phyloP scores from a whole-genome alignment of 2,888 invertebrate genomes.

The Dasypolia templi region DNA sequence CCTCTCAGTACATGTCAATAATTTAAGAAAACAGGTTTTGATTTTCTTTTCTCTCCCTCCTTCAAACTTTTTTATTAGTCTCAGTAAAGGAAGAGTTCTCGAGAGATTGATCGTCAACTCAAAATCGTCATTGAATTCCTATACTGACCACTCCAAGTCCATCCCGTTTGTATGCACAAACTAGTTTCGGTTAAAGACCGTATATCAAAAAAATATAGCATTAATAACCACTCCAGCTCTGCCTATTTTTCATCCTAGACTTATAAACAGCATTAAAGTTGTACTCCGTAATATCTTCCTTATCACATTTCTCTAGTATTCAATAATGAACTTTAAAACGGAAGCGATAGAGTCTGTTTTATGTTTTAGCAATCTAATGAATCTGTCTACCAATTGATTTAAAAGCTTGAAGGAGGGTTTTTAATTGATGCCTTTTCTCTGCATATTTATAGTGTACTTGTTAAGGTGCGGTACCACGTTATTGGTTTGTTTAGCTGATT shows the following conservation, averaged over 20 bases:
- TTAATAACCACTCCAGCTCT: conserved; percentile 49
- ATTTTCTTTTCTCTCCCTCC: too few relatives aligned
- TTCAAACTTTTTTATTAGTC: neutral
- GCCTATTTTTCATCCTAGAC: conserved; percentile 57
- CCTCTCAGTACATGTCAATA: neutral
- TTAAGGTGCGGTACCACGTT: conserved; percentile 49
- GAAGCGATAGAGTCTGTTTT: conserved; percentile 9
- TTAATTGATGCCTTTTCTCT: conserved; percentile 85
- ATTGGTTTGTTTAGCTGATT: neutral
- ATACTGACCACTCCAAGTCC: neutral
- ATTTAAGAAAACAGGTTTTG: neutral
- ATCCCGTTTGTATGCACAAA: conserved; percentile 24
- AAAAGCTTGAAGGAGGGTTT: conserved; percentile 70
- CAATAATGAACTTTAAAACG: neutral
- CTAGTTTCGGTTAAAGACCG: conserved; percentile 5
- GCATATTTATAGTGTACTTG: conserved; percentile 74
- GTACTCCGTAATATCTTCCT: conserved; percentile 63
- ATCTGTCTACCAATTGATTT: conserved; percentile 73
- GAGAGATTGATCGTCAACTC: neutral
- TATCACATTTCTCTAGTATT: conserved; percentile 31
- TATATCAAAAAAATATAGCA: conserved; percentile 49
- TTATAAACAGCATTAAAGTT: conserved; percentile 60
- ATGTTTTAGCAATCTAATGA: conserved; percentile 71
- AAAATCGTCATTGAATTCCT: neutral
- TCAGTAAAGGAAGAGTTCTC: too few relatives aligned